Base-by-base conservation (phyloP, 2,888 invertebrate species). In the Argyresthia goedartella region DNA sequence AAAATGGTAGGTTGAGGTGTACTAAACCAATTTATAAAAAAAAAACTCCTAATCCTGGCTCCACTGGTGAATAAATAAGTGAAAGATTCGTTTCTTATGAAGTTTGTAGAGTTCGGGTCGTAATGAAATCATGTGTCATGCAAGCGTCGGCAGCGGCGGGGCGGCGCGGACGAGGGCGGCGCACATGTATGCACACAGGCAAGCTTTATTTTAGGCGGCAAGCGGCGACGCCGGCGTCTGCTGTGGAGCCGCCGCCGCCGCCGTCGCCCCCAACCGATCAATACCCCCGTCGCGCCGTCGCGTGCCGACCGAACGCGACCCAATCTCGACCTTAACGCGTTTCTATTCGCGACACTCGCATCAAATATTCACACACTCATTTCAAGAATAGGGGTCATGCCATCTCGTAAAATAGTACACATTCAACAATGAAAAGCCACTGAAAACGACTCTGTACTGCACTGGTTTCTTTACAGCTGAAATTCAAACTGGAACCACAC, bases 161-260 rank as follows among this genome's bases (percentile, higher is more conserved):
- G 60, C 60, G 63, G 63, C 60, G 57, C 61, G 64, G 56, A 56
- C 60, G 65, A 57, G 56, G 54, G 60, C 60, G 56, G 69, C 76
- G 77, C 80, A 82, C 82, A 85, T 80, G 80, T 79, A 66, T 36
- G 45, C n/a, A n/a, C n/a, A n/a, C n/a, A n/a, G n/a, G 33, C 35
- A 74, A 81, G 82, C 81, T 84, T 84, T 82, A 84, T 85, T 85
- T 59, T 86, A 85, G 82, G 84, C 81, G 81, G 81, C 79, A 64
- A 41, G 49, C 70, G 71, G 71, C 71, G 76, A 80, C 82, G 82
- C 79, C 82, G 78, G 81, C 81, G 81, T 81, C 84, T 82, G 75
- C 76, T 78, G 75, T 78, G 73, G 69, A 35, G 49, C 44, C 44
- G 76, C 70, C 75, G 73, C 70, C 72, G 69, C 63, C 71, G 66